Conservation (phyloP, 2,888 invertebrate genomes). For the Monopis laevigella region DNA sequence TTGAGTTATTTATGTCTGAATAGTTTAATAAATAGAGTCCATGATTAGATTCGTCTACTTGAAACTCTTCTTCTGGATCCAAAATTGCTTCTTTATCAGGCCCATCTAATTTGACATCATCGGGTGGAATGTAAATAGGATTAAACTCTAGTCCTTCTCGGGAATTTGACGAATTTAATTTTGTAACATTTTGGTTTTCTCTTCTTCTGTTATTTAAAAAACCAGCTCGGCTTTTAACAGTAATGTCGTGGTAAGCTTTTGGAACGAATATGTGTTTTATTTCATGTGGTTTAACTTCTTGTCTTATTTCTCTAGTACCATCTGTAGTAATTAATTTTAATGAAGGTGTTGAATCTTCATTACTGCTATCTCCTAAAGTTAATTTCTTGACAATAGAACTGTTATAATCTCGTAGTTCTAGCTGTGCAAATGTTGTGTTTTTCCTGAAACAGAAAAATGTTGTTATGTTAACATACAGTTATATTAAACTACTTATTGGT, state of each 20-base stretch:
- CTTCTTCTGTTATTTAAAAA: constrained; percentile 50
- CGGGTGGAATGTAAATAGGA: constrained; percentile 53
- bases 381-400: constrained; percentile 47
- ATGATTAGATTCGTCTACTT: constrained; percentile 64
- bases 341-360: constrained; percentile 35
- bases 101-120: constrained; percentile 41
- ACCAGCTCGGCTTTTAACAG: constrained; percentile 41
- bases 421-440: constrained; percentile 54
- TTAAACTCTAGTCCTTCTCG: constrained; percentile 27
- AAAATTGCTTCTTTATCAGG: constrained; percentile 52
- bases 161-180: constrained; percentile 28
- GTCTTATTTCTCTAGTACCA: constrained; percentile 43
- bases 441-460: constrained; percentile 42
- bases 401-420: constrained; percentile 51
- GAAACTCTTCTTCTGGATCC: constrained; percentile 63
- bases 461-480: not conserved
- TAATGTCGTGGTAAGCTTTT: constrained; percentile 42
- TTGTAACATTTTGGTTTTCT: constrained; percentile 33
- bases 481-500: not conserved
- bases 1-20: constrained; percentile 53
- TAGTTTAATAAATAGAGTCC: constrained; percentile 60
- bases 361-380: constrained; percentile 49
- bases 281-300: constrained; percentile 55
- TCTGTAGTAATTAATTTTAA: constrained; percentile 46
- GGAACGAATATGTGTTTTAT: constrained; percentile 53